Evolutionary conservation across 2,797 vertebrate genomes (phyloP).

Genomic region (Syndactyla subalaris): DNA sequence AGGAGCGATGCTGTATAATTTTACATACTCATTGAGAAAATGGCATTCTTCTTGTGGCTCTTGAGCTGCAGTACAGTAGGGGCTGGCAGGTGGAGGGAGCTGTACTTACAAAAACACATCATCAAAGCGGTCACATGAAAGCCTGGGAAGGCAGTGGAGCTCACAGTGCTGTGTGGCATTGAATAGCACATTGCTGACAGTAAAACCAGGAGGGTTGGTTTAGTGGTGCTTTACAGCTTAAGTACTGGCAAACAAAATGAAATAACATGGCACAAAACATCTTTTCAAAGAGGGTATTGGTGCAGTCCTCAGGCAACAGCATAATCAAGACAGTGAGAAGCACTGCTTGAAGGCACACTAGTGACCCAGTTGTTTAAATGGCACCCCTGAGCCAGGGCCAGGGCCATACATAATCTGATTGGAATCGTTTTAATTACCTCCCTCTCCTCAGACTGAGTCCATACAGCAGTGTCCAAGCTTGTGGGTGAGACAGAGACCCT

Average conservation of each 20-base stretch:
- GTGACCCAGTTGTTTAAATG: not conserved
- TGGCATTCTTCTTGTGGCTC: not conserved
- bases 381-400: not conserved
- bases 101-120: not conserved
- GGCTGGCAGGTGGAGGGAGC: not conserved
- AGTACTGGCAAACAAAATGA: not conserved
- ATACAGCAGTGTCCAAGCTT: not conserved
- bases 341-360: not conserved
- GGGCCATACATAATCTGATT: not conserved
- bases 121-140: not conserved
- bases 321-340: not conserved
- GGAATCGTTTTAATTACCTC: not conserved
- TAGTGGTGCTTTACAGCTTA: not conserved
- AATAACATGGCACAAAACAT: not conserved
- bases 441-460: not conserved
- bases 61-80: not conserved
- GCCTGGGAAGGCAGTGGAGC: not conserved
- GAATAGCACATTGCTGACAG: not conserved
- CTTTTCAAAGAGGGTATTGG: not conserved
- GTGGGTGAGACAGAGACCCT: not conserved
- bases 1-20: not conserved
- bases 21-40: not conserved
- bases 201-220: not conserved
- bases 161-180: not conserved
- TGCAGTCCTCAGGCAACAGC: not conserved